Base-by-base conservation (phyloP, 2,797 vertebrate genomes). In the Oceanodroma leucorhoa region DNA sequence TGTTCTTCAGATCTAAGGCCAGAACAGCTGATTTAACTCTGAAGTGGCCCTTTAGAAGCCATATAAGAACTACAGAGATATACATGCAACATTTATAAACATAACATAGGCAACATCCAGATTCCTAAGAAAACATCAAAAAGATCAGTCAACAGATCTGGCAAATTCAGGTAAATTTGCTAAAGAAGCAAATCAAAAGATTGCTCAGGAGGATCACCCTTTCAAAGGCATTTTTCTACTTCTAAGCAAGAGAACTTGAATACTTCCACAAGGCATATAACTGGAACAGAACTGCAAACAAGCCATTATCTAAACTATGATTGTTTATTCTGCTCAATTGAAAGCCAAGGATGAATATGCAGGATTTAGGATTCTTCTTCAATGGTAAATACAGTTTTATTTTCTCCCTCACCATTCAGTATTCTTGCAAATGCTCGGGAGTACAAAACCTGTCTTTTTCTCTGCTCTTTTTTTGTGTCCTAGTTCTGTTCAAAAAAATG, bases 11-110 rank as follows among this genome's bases (percentile, higher is more conserved):
- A 93, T 87, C 83, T 61, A 79, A 62, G 66, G 85, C 94, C 87
- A 95, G 70, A 96, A 69, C 61, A 92, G 91, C 40, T 91, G 77
- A 88, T 66, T 83, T 82, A 89, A 65, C 32, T 89, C 83, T 89
- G 62, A 95, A 90, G 62, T 21, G 70, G 58, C 55, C 40, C 80
- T 79, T 94, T 62, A 79, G 64, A 87, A 95, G 64, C 48, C 71
- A n/a, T 55, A n/a, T 18, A 73, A 61, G 80, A 83, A 83, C 57
- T 72, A 40, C 20, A 88, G 79, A 91, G 50, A 70, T 45, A 79
- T 6, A 62, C 10, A 17, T 22, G 32, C 57, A 85, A 54, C 5
- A 2, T 81, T 86, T 78, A 91, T 69, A 94, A 93, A 87, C 73
- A 86, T 34, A 84, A 82, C 60, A 72, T 6, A 91, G n/a, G 36